Evolutionary conservation across 2,113 vertebrate genomes (phyloP), one percentile per base, ranked within the genome.

Genomic region (Lamprologus tigripictilis): DNA sequence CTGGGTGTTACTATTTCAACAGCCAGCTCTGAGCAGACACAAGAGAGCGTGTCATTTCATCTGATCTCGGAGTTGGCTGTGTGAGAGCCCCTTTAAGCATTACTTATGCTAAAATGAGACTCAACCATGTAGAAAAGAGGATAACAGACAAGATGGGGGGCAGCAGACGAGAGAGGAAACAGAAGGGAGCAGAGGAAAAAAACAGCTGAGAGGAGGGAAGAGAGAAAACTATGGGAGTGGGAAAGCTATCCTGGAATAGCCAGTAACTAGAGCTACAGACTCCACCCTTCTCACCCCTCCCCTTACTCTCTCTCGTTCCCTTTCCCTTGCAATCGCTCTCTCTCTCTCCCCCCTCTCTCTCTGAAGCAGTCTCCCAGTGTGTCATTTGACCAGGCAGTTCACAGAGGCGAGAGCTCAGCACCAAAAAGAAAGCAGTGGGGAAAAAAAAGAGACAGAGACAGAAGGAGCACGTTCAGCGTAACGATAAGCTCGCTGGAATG

Each of bases 301-400:
- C 92, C 89, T 92, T 86, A 92, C 84, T 47, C 40, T 28, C 68
- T 85, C 19, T 73, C 35, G 51, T 17, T 53, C 49, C 86, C 90
- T 54, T 17, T 53, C 51, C 86, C 51, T 83, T 42, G 14, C 63
- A 21, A 76, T 78, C 89, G 86, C 81, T 79, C 85, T 71, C 90
- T 79, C 90, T 49, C 91, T 82, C 89, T 82, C 76, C 61, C 90
- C 87, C 93, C 45, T 8, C 45, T 79, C 85, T 84, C 85, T 87
- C 80, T 40, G 85, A 92, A 92, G 92, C 92, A 80, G 89, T 90
- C 93, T 90, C 93, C 92, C 86, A 95, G 93, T 91, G 93, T 96
- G 95, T 96, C 95, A 96, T 97, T 96, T 96, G 96, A 96, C 95
- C 96, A 93, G 96, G 94, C 96, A 93, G 93, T 96, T 95, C 94